Conservation (phyloP, 1,140 invertebrate species). For the Drosophila triauraria region DNA sequence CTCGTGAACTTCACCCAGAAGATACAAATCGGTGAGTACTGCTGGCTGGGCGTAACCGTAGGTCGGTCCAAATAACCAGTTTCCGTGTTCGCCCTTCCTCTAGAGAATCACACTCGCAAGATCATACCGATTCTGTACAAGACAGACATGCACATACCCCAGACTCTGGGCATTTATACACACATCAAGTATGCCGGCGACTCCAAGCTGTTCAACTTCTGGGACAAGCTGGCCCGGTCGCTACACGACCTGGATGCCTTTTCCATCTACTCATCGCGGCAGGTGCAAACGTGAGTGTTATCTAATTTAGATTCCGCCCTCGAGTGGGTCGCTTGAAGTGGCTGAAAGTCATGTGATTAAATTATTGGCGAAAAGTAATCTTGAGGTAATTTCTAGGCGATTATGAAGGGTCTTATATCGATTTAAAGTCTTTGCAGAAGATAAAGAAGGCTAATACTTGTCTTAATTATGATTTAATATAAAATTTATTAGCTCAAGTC, state of each 20-base stretch:
- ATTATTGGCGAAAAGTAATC: not conserved
- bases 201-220: constrained; percentile 87
- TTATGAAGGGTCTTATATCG: constrained; percentile 4
- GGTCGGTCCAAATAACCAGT: not conserved
- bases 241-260: constrained; percentile 74
- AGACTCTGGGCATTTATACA: constrained; percentile 86
- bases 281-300: constrained; percentile 46
- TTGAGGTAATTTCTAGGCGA: constrained; percentile 2
- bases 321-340: not conserved
- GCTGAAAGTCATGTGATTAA: constrained; percentile 5
- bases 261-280: constrained; percentile 44
- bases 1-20: constrained; percentile 91
- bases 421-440: not conserved
- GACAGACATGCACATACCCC: constrained; percentile 86
- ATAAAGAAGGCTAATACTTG: not conserved
- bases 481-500: constrained; percentile 4
- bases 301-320: not conserved
- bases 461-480: not conserved
- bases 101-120: constrained; percentile 86
- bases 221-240: constrained; percentile 87
- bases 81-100: too few species aligned
- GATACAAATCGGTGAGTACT: constrained; percentile 86
- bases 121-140: constrained; percentile 89
- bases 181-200: constrained; percentile 87
- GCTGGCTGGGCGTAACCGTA: not conserved